phyloP scores from a whole-genome alignment of 2,797 vertebrate species.

The Lophius americanus region DNA sequence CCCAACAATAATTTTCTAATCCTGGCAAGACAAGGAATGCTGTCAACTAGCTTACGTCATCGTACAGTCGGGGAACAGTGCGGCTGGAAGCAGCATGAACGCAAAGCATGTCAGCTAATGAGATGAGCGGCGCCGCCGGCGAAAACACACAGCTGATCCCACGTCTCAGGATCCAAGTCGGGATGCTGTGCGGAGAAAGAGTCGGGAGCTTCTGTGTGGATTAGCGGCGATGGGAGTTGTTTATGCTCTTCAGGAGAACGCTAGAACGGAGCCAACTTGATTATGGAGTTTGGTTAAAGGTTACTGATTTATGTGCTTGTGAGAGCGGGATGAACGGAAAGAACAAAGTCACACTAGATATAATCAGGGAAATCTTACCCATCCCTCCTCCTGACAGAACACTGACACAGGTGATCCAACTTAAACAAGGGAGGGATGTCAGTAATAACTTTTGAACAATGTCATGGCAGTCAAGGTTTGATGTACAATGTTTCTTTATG shows the following conservation, averaged over 20 bases:
- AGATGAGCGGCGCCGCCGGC: slow-evolving; percentile 63
- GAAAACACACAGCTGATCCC: slow-evolving; percentile 65
- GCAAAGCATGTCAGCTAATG: slow-evolving; percentile 60
- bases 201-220: slow-evolving; percentile 63
- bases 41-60: slow-evolving; percentile 39
- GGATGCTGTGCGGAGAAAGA: slow-evolving; percentile 49
- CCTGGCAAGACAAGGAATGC: slow-evolving; percentile 4
- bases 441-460: background rate
- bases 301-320: slow-evolving; percentile 60
- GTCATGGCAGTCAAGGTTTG: background rate
- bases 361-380: slow-evolving; percentile 54
- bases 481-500: slow-evolving; percentile 8
- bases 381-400: slow-evolving; percentile 32
- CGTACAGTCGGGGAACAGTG: slow-evolving; percentile 42
- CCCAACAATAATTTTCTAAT: background rate
- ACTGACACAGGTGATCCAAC: slow-evolving; percentile 35
- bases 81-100: slow-evolving; percentile 46
- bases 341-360: slow-evolving; percentile 48
- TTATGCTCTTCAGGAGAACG: slow-evolving; percentile 70
- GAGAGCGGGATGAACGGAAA: slow-evolving; percentile 56
- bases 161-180: slow-evolving; percentile 57
- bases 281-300: slow-evolving; percentile 70
- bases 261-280: slow-evolving; percentile 56
- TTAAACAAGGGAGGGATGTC: slow-evolving; percentile 10
- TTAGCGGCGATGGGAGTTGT: slow-evolving; percentile 65